These are phyloP conservation scores for Riparia riparia DNA, from an alignment of 2,113 vertebrate species.

Conservation along the genomic window DNA sequence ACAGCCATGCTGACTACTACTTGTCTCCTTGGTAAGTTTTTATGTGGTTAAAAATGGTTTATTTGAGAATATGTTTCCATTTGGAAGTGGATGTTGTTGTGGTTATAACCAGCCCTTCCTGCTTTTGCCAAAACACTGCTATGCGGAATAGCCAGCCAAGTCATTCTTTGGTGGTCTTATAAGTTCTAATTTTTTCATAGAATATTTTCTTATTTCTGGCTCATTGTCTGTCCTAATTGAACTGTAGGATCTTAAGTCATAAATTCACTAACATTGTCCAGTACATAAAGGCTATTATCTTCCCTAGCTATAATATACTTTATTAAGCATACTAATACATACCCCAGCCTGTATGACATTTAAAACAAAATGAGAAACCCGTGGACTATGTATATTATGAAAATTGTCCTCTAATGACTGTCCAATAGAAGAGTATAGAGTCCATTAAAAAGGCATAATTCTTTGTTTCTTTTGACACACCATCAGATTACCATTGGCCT, in stretches of 20 bases:
- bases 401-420: slow-evolving; percentile 7
- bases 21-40: background rate
- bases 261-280: background rate
- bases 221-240: background rate
- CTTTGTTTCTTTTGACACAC: background rate
- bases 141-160: background rate
- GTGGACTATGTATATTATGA: background rate
- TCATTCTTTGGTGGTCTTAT: background rate
- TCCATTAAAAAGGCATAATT: background rate
- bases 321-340: background rate
- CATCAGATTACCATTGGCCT: background rate
- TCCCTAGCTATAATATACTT: background rate
- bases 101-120: background rate
- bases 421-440: background rate
- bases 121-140: background rate
- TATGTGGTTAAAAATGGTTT: background rate
- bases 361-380: background rate
- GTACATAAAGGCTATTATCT: background rate
- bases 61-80: background rate
- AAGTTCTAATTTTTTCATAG: background rate
- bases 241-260: background rate
- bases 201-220: background rate
- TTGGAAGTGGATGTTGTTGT: background rate
- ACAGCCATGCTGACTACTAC: background rate
- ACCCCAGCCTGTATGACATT: background rate